Evolutionary conservation across 2,888 invertebrate species (phyloP), one percentile per base, ranked within the genome.

Genomic region (Drosophila neonasuta): DNA sequence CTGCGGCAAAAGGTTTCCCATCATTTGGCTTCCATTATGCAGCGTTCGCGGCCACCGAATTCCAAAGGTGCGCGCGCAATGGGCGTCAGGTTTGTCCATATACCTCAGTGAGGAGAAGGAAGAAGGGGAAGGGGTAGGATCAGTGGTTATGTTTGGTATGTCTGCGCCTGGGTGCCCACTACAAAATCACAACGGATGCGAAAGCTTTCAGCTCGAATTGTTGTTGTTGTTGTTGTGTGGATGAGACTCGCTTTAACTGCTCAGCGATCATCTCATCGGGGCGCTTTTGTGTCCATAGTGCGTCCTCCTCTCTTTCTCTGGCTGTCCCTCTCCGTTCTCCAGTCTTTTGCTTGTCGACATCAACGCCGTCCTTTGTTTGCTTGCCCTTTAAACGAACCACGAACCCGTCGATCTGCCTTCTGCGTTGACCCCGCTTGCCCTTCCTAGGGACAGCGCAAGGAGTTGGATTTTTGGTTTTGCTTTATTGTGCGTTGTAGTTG

Each of bases 41-140:
- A 84, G 85, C 79, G 79, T 80, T 79, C 83, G 72, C 78, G 76
- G 85, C 87, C 86, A 87, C 87, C 85, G 87, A 87, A 87, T 87
- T 87, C 86, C 86, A 78, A 75, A 78, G 78, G 71, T 78, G 74
- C 68, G 61, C 73, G 79, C 73, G 79, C 73, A 71, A 75, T 69
- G 76, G 71, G 71, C 75, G 74, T 76, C 79, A 75, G 71, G 56
- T 66, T 74, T 71, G 68, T 17, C 24, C 29, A 49, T 42, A 48
- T 32, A 39, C 0, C 29, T 41, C 20, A 11, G 15, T 2, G 34
- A 42, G 15, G 6, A 20, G 36, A 42, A 44, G 41, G 44, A 24
- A 15, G 44, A 6, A 24, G 10, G 46, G 17, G 42, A 42, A 29
- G 52, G 6, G 36, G 34, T 4, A 34, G 34, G 36, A 36, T 36